Evolutionary conservation across 1,140 invertebrate species (phyloP).

Genomic region (Maconellicoccus hirsutus): DNA sequence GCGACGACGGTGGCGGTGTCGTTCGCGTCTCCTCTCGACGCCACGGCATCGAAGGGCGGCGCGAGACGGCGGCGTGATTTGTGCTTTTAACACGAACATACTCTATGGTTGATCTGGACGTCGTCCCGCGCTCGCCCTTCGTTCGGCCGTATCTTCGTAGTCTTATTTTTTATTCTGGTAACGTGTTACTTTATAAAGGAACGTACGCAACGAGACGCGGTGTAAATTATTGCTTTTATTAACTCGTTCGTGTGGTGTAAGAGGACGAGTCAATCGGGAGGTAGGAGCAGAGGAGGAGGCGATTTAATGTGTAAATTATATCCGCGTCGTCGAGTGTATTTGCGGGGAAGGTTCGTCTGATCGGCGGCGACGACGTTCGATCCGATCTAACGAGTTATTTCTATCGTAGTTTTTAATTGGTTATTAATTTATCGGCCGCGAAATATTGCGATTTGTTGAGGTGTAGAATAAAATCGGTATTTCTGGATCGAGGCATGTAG

Average conservation of each 20-base stretch:
- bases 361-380: too few species aligned
- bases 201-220: too few species aligned
- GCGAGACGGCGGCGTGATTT: background rate
- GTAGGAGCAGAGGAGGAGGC: background rate
- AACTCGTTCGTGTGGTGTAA: too few species aligned
- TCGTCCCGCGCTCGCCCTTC: too few species aligned
- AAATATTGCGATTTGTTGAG: background rate
- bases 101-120: too few species aligned
- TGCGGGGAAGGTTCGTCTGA: too few species aligned
- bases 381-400: too few species aligned
- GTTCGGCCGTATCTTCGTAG: too few species aligned
- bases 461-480: background rate
- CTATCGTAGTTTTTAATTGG: background rate
- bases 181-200: too few species aligned
- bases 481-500: background rate
- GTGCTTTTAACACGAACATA: background rate
- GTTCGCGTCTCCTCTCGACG: background rate
- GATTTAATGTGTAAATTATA: background rate
- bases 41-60: background rate
- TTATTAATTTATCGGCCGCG: constrained; percentile 1
- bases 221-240: too few species aligned
- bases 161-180: too few species aligned
- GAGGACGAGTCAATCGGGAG: too few species aligned
- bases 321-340: background rate
- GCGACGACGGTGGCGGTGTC: background rate